Conservation (phyloP, 1,140 invertebrate species). For the Heliconius hewitsoni region DNA sequence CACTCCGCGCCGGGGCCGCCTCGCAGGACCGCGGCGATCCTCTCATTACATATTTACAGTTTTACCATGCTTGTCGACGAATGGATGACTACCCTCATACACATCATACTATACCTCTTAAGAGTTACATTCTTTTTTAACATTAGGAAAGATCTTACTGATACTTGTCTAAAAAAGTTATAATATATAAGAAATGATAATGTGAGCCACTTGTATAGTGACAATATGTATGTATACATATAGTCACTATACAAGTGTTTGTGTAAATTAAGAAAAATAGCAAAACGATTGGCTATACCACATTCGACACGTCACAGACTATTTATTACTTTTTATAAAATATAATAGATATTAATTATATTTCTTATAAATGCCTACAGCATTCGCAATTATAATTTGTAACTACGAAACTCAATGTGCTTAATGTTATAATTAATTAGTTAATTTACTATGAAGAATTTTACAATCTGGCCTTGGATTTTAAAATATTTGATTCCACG, state of each 20-base stretch:
- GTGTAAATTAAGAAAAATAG: not conserved
- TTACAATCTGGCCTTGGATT: not conserved
- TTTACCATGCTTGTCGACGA: constrained; percentile 46
- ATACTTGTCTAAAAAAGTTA: not conserved
- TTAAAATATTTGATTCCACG: not conserved
- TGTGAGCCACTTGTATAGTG: not conserved
- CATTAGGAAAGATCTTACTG: too few relatives aligned
- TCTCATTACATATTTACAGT: constrained; percentile 72
- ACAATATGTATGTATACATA: not conserved
- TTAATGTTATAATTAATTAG: not conserved
- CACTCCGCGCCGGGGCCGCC: constrained; percentile 56
- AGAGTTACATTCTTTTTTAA: not conserved
- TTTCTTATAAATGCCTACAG: not conserved
- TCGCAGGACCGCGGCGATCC: constrained; percentile 60
- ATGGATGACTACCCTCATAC: constrained; percentile 23
- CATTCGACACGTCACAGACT: too few relatives aligned
- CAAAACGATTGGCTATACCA: not conserved
- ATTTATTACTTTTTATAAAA: too few relatives aligned
- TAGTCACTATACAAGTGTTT: not conserved
- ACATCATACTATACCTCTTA: not conserved
- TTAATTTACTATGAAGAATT: not conserved
- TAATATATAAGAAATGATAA: not conserved
- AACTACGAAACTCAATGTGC: not conserved
- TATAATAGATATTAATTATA: too few relatives aligned
- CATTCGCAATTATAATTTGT: not conserved